Base-by-base conservation (phyloP, 2,113 vertebrate genomes). In the Haemorhous mexicanus region DNA sequence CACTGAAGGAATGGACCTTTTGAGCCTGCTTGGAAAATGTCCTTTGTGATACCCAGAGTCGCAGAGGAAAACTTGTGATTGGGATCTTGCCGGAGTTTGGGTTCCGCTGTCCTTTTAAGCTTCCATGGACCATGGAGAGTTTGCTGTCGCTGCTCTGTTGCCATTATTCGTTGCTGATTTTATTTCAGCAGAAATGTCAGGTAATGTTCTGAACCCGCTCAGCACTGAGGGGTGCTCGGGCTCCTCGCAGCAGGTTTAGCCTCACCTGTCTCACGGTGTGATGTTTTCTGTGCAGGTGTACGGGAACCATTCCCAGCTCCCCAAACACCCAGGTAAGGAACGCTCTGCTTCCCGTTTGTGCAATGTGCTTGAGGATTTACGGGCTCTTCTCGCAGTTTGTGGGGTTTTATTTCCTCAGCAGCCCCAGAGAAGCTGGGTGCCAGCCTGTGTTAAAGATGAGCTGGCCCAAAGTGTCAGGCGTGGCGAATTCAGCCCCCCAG, bases 311-410 rank as follows among this genome's bases (percentile, higher is more conserved):
- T 92, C 97, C 46, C 88, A 97, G 89, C 80, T 97, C 20, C 97
- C 84, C 30, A 97, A 98, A 83, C 99, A 99, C 91, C 99, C 99
- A 98, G 99, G 99, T 99, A 98, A 98, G 97, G 15, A 83, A 30
- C 1, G 2, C 13, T 64, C 69, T 37, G 2, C 33, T 89, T 84
- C 17, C 16, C 0, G 13, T 88, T 84, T 28, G 16, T n/a, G 39
- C 4, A 62, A 8, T 2, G 2, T 43, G 30, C 30, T 72, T 30
- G 17, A 49, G 41, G 26, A 22, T 39, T 69, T 52, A 13, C 41
- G 81, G 67, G 56, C 7, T 27, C 44, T 89, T 69, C 53, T 69
- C 59, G 11, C 3, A 1, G 20, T 66, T 62, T 55, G 5, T 44
- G 37, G 24, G 35, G 35, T 13, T 43, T 75, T 55, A 22, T 77